Evolutionary conservation across 2,888 invertebrate genomes (phyloP), one percentile per base, ranked within the genome.

Genomic region (Seira ritae): DNA sequence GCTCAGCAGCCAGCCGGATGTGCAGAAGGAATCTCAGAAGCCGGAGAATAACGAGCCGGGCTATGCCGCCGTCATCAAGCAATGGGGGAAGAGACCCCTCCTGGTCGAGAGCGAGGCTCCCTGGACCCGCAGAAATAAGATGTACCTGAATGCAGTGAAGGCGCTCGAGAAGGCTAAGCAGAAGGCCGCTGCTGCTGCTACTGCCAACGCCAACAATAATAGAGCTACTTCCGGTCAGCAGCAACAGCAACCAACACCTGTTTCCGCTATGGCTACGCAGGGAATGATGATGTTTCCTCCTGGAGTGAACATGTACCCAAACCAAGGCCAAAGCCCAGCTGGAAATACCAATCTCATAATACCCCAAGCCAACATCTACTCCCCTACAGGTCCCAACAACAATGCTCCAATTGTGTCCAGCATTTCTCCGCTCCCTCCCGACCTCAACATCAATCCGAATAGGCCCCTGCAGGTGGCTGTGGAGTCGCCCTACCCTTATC

Each of bases 61-160:
- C 17, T 60, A 60, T n/a, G 60, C 60, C 60, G 22, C 66, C 20
- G 20, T 22, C 4, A 10, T 66, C 22, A 66, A 66, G n/a, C 20
- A 66, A 22, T 80, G 80, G 80, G 80, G 80, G 0, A 80, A 70
- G 68, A 24, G 70, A 3, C 80, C 80, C 0, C 3, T 80, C 46
- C 70, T 80, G 1, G 69, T 80, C 20, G 69, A 68, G 42, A 80
- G 74, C 17, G 80, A 80, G 24, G 74, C 80, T 3, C 80, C 80
- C 0, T 80, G 80, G 80, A 70, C 80, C 0, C 80, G 62, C 2
- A 15, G 74, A 65, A 80, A 80, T 20, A 60, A 46, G 50, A 74
- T 80, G 74, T 80, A 80, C 15, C 22, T 55, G 22, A 80, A 55
- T 1, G 73, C 80, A 24, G 10, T 80, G 15, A 80, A 80, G 46